Percentiles rank a stretch among this genome's conserved stretches.
These are phyloP conservation scores for Cactoblastis cactorum DNA, from an alignment of 2,888 invertebrate genomes.

Conservation along the genomic window DNA sequence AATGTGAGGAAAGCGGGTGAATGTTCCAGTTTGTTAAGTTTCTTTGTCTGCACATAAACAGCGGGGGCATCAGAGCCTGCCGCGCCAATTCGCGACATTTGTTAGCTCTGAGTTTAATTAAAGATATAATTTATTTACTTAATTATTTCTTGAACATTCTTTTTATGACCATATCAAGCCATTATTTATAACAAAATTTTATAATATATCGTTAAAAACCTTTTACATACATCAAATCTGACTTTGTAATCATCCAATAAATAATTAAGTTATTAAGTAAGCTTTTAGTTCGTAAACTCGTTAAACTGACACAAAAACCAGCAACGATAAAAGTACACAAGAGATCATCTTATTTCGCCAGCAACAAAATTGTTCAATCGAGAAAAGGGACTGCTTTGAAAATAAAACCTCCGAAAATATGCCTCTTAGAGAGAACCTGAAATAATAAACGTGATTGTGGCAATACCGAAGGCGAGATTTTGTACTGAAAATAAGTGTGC, in stretches of 20 bases:
- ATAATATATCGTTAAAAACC: too few species aligned
- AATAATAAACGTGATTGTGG: conserved; percentile 24
- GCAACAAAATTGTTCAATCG: conserved; percentile 32
- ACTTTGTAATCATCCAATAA: too few species aligned
- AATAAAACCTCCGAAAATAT: conserved; percentile 24
- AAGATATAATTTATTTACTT: conserved; percentile 30
- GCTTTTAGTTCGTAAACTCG: too few species aligned
- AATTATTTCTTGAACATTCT: conserved; percentile 16
- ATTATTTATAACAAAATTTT: conserved; percentile 3
- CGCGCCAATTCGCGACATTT: conserved; percentile 27
- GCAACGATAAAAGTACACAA: too few species aligned
- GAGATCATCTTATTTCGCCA: conserved; percentile 31
- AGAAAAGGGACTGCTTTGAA: conserved; percentile 31
- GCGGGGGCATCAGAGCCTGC: conserved; percentile 26
- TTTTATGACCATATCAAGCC: conserved; percentile 5
- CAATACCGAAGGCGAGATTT: conserved; percentile 17
- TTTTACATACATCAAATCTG: too few species aligned
- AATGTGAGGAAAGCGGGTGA: conserved; percentile 29
- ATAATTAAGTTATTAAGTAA: too few species aligned
- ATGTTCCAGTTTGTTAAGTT: conserved; percentile 40
- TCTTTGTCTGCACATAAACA: conserved; percentile 34
- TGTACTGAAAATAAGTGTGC: conserved; percentile 5
- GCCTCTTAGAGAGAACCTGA: conserved; percentile 21
- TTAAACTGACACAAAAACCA: too few species aligned
- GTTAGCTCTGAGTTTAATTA: conserved; percentile 34